Conservation (phyloP, 2,888 invertebrate genomes). For the Hydrotaea cyrtoneurina region DNA sequence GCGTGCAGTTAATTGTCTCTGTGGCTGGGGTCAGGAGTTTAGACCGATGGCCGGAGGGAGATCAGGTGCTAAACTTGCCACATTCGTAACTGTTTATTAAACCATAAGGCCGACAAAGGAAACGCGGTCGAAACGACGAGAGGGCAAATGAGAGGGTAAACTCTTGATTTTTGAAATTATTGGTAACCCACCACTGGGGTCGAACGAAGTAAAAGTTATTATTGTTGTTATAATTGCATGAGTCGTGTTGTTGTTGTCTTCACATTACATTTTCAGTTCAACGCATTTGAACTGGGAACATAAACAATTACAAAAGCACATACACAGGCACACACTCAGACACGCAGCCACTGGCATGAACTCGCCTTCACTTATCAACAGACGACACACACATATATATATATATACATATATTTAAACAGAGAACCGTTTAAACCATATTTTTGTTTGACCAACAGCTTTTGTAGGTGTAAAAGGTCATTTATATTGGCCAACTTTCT, state of each 20-base stretch:
- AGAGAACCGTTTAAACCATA: slow-evolving; percentile 6
- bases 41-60: neutral
- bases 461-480: slow-evolving; percentile 55
- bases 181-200: slow-evolving; percentile 6
- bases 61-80: slow-evolving; percentile 48
- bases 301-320: neutral
- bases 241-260: slow-evolving; percentile 16
- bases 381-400: too few relatives aligned
- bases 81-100: slow-evolving; percentile 53
- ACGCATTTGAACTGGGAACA: slow-evolving; percentile 33
- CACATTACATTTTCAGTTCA: slow-evolving; percentile 47
- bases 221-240: slow-evolving; percentile 9
- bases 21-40: neutral
- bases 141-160: neutral
- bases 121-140: neutral
- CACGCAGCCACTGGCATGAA: neutral
- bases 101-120: neutral
- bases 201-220: slow-evolving; percentile 2
- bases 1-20: slow-evolving; percentile 55
- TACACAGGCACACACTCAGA: neutral
- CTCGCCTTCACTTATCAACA: too few relatives aligned
- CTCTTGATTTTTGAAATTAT: slow-evolving; percentile 32
- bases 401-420: neutral
- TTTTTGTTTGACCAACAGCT: slow-evolving; percentile 19
- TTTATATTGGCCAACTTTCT: slow-evolving; percentile 40